A percentile compares a stretch with the other conserved stretches of the same genome.
Conservation (phyloP, 2,113 vertebrate species). For the Antigone vipio region DNA sequence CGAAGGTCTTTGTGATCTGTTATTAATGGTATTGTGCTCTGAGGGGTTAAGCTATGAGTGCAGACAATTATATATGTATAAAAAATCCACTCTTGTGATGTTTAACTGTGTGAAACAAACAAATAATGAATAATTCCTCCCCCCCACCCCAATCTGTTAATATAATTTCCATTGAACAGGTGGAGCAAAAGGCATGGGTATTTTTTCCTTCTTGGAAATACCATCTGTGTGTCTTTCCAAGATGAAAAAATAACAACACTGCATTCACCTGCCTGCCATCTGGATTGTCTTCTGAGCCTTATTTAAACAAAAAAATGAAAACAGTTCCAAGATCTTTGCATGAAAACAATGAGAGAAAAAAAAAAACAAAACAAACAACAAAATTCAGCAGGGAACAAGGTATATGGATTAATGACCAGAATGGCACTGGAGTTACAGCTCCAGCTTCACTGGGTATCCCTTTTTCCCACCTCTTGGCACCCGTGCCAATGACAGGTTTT, state of each 20-base stretch:
- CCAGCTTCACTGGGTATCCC: not conserved
- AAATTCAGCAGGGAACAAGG: not conserved
- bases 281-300: not conserved
- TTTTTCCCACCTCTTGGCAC: not conserved
- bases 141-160: not conserved
- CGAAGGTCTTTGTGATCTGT: not conserved
- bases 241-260: not conserved
- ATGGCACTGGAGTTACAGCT: not conserved
- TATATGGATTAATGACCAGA: not conserved
- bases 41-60: not conserved
- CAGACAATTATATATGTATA: not conserved
- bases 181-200: not conserved
- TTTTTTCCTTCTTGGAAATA: not conserved
- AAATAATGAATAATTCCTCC: not conserved
- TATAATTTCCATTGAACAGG: not conserved
- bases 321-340: not conserved
- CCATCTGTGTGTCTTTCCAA: not conserved
- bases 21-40: not conserved
- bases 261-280: not conserved
- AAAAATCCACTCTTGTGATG: not conserved
- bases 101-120: not conserved
- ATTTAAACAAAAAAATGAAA: not conserved
- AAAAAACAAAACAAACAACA: not conserved
- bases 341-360: not conserved
- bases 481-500: not conserved